Evolutionary conservation across 2,888 invertebrate species (phyloP), one percentile per base, ranked within the genome.

Genomic region (Cephus nigrinus): DNA sequence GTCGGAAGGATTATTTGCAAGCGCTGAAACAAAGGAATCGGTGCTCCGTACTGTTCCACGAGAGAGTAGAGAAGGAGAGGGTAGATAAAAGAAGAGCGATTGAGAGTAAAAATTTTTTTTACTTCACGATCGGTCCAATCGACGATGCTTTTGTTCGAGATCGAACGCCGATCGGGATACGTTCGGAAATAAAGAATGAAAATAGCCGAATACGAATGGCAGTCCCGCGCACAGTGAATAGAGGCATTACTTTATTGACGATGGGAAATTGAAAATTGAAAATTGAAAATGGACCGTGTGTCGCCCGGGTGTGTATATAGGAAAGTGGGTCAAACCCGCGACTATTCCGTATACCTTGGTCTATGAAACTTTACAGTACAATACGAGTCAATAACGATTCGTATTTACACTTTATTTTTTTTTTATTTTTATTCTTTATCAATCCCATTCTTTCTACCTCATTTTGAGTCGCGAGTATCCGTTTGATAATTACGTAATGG

Each of bases 181-280:
- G 55, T 55, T 55, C 9, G 55, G 55, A 55, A 55, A 55, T 55
- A 55, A 15, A 71, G 71, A 71, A 71, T 71, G 71, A 71, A 71
- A 71, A 33, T 31, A 31, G 32, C 23, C 71, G 31, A 31, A 33
- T 71, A 23, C 71, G 71, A 71, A 71, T 71, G 4, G 71, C 12
- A 33, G 71, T 71, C 4, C 71, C 15, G 71, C 71, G 31, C 31
- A 31, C 12, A 33, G 71, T 74, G 75, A 73, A 74, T 74, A 76
- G 75, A 69, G 77, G 36, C 73, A 69, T 82, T 82, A 83, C 81
- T 82, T 83, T 82, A 79, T 83, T 80, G 80, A 79, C 80, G 81
- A 79, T 82, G 77, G 81, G 80, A 81, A 83, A 83, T 83, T 79
- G 83, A 78, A 84, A 84, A 83, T 83, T 82, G 82, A 82, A 83